Evolutionary conservation across 2,888 invertebrate genomes (phyloP).

Genomic region (Noctua janthe): DNA sequence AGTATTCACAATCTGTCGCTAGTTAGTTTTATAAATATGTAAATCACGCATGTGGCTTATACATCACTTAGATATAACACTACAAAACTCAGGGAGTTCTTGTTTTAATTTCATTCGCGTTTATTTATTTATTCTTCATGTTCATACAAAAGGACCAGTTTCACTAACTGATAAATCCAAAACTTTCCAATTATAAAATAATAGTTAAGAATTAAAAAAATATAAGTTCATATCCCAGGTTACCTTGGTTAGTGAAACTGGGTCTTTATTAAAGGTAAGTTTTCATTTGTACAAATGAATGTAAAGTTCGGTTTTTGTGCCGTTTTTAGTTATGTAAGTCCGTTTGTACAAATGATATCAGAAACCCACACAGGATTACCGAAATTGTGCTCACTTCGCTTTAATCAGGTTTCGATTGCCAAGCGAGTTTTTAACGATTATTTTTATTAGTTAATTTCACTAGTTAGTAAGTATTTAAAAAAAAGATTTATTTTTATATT

Average conservation of each 20-base stretch:
- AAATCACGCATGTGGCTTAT: constrained; percentile 78
- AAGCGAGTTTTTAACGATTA: constrained; percentile 72
- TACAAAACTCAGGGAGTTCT: constrained; percentile 53
- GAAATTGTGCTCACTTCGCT: constrained; percentile 66
- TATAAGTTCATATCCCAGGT: constrained; percentile 17
- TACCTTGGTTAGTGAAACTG: constrained; percentile 48
- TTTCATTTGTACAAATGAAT: constrained; percentile 59
- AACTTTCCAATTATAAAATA: constrained; percentile 42
- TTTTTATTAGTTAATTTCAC: constrained; percentile 76
- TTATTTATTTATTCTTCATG: constrained; percentile 64
- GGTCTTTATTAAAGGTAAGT: constrained; percentile 49
- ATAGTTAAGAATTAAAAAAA: constrained; percentile 13
- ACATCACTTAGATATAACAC: constrained; percentile 65
- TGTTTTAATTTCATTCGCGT: constrained; percentile 59
- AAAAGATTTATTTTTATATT: constrained; percentile 87
- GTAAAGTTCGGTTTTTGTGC: constrained; percentile 27
- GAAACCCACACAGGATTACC: constrained; percentile 49
- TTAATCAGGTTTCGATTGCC: constrained; percentile 71
- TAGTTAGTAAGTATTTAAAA: constrained; percentile 87
- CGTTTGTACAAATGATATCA: constrained; percentile 62
- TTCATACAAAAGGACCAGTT: constrained; percentile 50
- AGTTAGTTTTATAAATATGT: constrained; percentile 61
- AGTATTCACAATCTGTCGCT: constrained; percentile 58
- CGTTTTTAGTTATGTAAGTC: constrained; percentile 46
- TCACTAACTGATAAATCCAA: constrained; percentile 38